Base-by-base conservation (phyloP, 2,797 vertebrate species). In the Tapirus indicus region DNA sequence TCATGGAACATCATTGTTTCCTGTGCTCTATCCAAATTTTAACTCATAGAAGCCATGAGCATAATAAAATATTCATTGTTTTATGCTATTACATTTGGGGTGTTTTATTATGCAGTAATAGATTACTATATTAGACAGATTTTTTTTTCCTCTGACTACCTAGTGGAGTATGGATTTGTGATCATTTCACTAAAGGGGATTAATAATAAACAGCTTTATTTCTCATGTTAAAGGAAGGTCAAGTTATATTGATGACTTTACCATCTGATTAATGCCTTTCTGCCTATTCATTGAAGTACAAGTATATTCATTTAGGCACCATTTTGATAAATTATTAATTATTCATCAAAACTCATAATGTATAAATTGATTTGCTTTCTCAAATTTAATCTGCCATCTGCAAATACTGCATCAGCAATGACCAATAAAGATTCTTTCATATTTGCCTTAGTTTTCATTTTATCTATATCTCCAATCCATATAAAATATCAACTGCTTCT, bases 291-390 rank as follows among this genome's bases (percentile, higher is more conserved):
- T 5, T 96, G 35, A 95, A 66, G 25, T 62, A 85, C 10, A 95
- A 90, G 88, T 77, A 84, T 88, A 96, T 66, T 84, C n/a, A 92
- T 93, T 94, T 94, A 93, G 58, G 21, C 11, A 41, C 35, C 13
- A 23, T 25, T 83, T 89, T 29, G 47, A 18, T 56, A 82, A 80
- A 85, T 94, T 75, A 95, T 88, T 80, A 88, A 68, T 77, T 95
- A 77, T 49, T 68, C 38, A 12, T 95, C 44, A 95, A 92, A 87
- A 75, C n/a, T 58, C 16, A 60, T 79, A 84, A 83, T 60, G 16
- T 41, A 58, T 90, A 88, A 82, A 79, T 54, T 88, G 17, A 94
- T 77, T 95, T 96, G 7, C 20, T 71, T 86, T 89, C 23, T 74
- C n/a, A 25, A 20, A 85, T n/a, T 74, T 49, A 85, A 78, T 91